Base-by-base conservation (phyloP, 2,797 vertebrate genomes). In the Fistularia tabacaria region DNA sequence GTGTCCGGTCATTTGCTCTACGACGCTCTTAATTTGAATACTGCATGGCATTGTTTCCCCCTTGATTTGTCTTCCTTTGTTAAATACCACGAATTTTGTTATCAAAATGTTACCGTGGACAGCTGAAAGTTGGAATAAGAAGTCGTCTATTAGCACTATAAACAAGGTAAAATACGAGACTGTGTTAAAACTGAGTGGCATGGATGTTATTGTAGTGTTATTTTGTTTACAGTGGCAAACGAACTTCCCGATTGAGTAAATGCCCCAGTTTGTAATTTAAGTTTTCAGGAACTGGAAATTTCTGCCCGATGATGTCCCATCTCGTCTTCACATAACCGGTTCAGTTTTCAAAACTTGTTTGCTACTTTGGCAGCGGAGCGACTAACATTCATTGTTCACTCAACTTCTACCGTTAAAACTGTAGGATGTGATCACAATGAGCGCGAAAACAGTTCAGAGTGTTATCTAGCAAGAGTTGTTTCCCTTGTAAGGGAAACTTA, bases 51-150 rank as follows among this genome's bases (percentile, higher is more conserved):
- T 3, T 3, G 38, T 15, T 63, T 75, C 60, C 43, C 0, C 15
- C 1, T 7, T 7, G 12, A 4, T 9, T 4, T 2, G 9, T 0
- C 8, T 25, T 7, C 43, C 1, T 62, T 47, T 9, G 38, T 3
- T 6, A 41, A 7, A 3, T 59, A 40, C 71, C 71, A 13, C 70
- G 36, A 51, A 49, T 46, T 0, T 63, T 62, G 50, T 40, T 49
- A 2, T 77, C 66, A 75, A 80, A 83, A 75, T 54, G 74, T 82
- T 73, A 74, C 73, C 80, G 72, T 59, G 55, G 53, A 75, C 14
- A 47, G 14, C 38, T 73, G 65, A 52, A 71, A 73, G 71, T 46
- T 63, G 51, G 44, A 61, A 11, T 39, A 38, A 62, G 25, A 58
- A 42, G 4, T 13, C 48, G 36, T 25, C 6, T 6, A n/a, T 10